Evolutionary conservation across 2,113 vertebrate species (phyloP).

Genomic region (Setophaga coronata): DNA sequence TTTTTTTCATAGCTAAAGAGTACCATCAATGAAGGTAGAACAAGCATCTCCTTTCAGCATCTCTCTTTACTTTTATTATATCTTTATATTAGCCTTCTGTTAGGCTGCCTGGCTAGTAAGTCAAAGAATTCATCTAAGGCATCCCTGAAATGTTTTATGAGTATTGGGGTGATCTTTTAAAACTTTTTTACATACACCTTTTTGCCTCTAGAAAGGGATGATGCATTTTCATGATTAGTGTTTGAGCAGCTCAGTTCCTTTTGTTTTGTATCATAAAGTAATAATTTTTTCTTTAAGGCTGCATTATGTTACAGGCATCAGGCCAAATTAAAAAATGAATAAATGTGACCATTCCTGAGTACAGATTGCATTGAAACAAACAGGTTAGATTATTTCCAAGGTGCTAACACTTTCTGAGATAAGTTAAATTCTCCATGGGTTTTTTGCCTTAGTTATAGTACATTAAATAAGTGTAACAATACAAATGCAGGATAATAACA

Average conservation of each 20-base stretch:
- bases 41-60: constrained; percentile 65
- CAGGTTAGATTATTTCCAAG: not conserved
- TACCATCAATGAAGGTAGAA: constrained; percentile 61
- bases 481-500: not conserved
- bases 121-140: constrained; percentile 50
- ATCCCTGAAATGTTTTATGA: constrained; percentile 52
- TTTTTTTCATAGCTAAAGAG: constrained; percentile 79
- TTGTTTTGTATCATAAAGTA: constrained; percentile 72
- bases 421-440: not conserved
- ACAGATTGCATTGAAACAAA: not conserved
- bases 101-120: constrained; percentile 62
- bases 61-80: constrained; percentile 54
- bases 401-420: not conserved
- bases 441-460: not conserved
- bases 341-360: not conserved
- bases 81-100: constrained; percentile 3
- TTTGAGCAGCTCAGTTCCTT: constrained; percentile 72
- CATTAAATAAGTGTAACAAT: not conserved
- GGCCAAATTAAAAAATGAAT: not conserved
- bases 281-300: constrained; percentile 77
- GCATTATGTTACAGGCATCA: constrained; percentile 74
- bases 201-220: constrained; percentile 80
- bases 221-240: constrained; percentile 73
- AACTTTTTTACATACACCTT: constrained; percentile 22
- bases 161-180: not conserved